Evolutionary conservation across 2,888 invertebrate species (phyloP).

Genomic region (Platycheirus albimanus): DNA sequence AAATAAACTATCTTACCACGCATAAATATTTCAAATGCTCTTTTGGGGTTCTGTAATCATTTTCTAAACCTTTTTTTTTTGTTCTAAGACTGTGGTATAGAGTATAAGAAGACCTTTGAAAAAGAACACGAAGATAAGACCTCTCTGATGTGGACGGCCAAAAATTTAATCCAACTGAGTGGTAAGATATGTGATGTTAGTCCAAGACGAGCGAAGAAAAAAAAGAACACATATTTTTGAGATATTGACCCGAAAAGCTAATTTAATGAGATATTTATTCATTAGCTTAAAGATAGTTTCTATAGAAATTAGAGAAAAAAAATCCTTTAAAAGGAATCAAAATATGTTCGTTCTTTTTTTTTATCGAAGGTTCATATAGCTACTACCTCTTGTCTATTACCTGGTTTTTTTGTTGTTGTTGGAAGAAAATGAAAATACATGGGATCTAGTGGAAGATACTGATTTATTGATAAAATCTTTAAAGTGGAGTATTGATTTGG

Average conservation of each 20-base stretch:
- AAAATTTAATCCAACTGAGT: constrained; percentile 65
- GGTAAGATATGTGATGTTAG: constrained; percentile 31
- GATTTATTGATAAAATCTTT: constrained; percentile 50
- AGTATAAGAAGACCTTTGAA: constrained; percentile 11
- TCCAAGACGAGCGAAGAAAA: constrained; percentile 9
- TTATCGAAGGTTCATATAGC: not conserved
- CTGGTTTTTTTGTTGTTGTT: constrained; percentile 11
- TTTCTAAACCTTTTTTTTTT: constrained; percentile 55
- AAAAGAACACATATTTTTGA: constrained; percentile 58
- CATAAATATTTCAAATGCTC: constrained; percentile 69
- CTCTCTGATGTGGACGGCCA: constrained; percentile 19
- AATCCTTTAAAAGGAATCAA: constrained; percentile 66
- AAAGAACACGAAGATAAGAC: constrained; percentile 42
- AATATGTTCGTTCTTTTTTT: constrained; percentile 33
- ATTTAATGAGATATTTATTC: constrained; percentile 71
- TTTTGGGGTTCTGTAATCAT: constrained; percentile 66
- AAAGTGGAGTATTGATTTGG: not conserved
- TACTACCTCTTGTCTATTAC: not conserved
- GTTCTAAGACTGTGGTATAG: not conserved
- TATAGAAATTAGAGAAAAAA: constrained; percentile 51
- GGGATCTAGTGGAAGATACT: constrained; percentile 39
- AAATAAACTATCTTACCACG: constrained; percentile 59
- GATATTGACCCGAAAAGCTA: constrained; percentile 62
- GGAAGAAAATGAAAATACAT: constrained; percentile 20
- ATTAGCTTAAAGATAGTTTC: constrained; percentile 49